phyloP scores from a whole-genome alignment of 2,888 invertebrate species.

The Trichogramma evanescens region DNA sequence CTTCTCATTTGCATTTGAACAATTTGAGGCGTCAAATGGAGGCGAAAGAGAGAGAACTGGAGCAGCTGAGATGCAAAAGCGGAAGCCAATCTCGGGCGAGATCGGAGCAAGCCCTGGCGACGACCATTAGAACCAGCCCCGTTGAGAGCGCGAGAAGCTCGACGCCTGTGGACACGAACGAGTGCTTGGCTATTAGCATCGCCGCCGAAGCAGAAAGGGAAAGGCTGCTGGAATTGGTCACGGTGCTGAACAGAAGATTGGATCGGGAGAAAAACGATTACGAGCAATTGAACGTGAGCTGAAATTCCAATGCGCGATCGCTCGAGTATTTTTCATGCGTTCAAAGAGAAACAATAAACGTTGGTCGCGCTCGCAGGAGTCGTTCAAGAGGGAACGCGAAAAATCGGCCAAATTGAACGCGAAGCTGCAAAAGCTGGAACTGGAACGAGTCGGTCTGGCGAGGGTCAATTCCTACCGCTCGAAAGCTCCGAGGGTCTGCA shows the following conservation, averaged over 20 bases:
- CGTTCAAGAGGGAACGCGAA: slow-evolving; percentile 48
- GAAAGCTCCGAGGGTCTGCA: slow-evolving; percentile 30
- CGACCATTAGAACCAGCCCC: background rate
- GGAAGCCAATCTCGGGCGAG: background rate
- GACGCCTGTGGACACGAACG: slow-evolving; percentile 27
- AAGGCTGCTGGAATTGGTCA: slow-evolving; percentile 55
- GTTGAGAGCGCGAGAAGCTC: slow-evolving; percentile 15
- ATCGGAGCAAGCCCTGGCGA: background rate
- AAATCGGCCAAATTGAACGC: slow-evolving; percentile 56
- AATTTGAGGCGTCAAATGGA: slow-evolving; percentile 26
- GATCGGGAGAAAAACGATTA: slow-evolving; percentile 51
- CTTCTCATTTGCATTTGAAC: slow-evolving; percentile 12
- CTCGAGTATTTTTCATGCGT: background rate
- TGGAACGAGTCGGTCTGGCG: slow-evolving; percentile 49
- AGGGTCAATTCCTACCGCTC: slow-evolving; percentile 39
- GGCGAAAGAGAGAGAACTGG: slow-evolving; percentile 39
- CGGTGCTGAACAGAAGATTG: slow-evolving; percentile 53
- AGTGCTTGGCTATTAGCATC: slow-evolving; percentile 48
- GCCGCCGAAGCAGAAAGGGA: slow-evolving; percentile 57
- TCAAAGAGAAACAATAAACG: too few relatives aligned
- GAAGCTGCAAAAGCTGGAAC: slow-evolving; percentile 51
- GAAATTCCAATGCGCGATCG: background rate
- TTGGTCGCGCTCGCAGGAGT: slow-evolving; percentile 31
- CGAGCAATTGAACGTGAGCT: slow-evolving; percentile 30
- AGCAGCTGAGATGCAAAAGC: slow-evolving; percentile 29